Evolutionary conservation across 2,113 vertebrate species (phyloP).

Genomic region (Callipepla squamata): DNA sequence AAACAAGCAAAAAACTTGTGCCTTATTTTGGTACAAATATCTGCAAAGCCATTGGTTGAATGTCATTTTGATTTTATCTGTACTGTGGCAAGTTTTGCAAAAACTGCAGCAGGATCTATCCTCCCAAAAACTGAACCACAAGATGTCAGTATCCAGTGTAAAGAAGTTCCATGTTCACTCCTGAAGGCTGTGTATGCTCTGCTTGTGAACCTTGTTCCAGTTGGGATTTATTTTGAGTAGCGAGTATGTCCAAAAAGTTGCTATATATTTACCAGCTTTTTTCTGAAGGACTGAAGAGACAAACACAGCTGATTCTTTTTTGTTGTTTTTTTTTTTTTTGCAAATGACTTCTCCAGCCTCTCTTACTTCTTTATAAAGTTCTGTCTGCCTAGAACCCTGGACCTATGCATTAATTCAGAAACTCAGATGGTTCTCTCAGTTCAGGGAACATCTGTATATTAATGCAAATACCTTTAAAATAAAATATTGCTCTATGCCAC

Average conservation of each 20-base stretch:
- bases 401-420: rapidly evolving
- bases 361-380: not conserved
- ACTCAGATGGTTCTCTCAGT: not conserved
- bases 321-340: not conserved
- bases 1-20: not conserved
- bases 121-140: not conserved
- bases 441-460: not conserved
- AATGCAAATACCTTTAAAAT: not conserved
- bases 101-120: not conserved
- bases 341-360: not conserved
- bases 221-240: slow-evolving; percentile 4
- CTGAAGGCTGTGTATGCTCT: not conserved
- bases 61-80: not conserved
- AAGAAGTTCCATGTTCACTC: not conserved
- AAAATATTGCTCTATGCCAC: not conserved
- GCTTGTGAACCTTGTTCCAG: not conserved
- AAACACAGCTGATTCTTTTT: not conserved
- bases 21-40: not conserved
- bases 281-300: not conserved
- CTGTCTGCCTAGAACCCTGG: not conserved
- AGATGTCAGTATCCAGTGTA: slow-evolving; percentile 44
- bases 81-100: not conserved
- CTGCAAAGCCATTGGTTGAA: not conserved
- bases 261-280: not conserved
- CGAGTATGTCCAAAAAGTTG: not conserved